Evolutionary conservation across 2,888 invertebrate genomes (phyloP).

Genomic region (Chironomus riparius): DNA sequence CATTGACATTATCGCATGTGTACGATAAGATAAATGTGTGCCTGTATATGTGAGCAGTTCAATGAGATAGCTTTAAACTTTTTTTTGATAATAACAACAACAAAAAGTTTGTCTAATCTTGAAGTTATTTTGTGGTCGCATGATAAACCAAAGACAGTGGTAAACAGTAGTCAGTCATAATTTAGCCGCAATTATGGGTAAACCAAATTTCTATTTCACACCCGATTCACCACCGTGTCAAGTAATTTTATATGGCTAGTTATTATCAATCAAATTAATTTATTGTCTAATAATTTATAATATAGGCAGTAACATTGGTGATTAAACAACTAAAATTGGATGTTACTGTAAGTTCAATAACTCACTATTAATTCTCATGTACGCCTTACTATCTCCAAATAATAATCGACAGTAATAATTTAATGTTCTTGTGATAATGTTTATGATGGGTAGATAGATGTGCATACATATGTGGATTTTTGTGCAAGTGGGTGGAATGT

Average conservation of each 20-base stretch:
- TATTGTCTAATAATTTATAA: neutral
- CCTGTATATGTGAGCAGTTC: too few relatives aligned
- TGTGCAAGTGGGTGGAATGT: too few relatives aligned
- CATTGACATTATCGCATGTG: too few relatives aligned
- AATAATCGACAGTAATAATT: neutral
- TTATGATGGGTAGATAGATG: neutral
- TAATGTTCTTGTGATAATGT: neutral
- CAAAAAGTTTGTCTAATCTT: too few relatives aligned
- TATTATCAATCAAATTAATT: neutral
- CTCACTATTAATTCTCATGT: too few relatives aligned
- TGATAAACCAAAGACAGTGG: too few relatives aligned
- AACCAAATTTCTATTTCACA: constrained; percentile 8
- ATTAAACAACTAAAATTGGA: constrained; percentile 2
- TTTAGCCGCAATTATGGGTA: neutral
- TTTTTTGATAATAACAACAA: too few relatives aligned
- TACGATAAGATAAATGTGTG: too few relatives aligned
- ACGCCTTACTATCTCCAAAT: neutral
- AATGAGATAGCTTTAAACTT: too few relatives aligned
- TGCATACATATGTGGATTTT: neutral
- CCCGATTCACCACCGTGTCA: constrained; percentile 8
- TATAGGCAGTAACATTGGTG: neutral
- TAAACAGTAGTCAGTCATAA: neutral
- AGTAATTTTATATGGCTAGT: neutral
- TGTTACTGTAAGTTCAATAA: neutral
- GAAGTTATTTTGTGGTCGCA: too few relatives aligned